Base-by-base conservation (phyloP, 2,113 vertebrate species). In the Oplegnathus fasciatus region DNA sequence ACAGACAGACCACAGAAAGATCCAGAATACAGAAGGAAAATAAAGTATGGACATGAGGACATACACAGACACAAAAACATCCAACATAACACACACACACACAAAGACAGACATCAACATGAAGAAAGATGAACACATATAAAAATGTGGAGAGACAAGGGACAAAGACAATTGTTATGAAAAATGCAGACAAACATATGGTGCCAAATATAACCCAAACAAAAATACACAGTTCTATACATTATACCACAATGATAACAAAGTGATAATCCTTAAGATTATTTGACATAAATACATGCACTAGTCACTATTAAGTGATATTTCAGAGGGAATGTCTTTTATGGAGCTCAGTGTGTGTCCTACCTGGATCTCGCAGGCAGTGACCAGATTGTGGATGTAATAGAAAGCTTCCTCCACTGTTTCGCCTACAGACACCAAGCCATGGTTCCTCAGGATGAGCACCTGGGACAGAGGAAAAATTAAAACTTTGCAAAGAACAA, bases 361-460 rank as follows among this genome's bases (percentile, higher is more conserved):
- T 94, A 99, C 98, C 97, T 99, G 98, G 91, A 99, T 99, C 94
- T 99, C 98, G 86, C 98, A 99, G 40, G 98, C 98, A 5, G 96
- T 96, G 80, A 99, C 97, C 78, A 99, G 94, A 86, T 98, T 99
- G 90, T 99, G 98, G 81, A 98, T 98, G 82, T 99, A 98, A 93
- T 97, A 98, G 92, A 99, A 99, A 60, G 98, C 98, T 88, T 99
- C 98, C 89, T 99, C 98, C 37, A 99, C 96, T 0, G 97, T 99
- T 94, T 97, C 98, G 13, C 98, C 98, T 13, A 98, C 94, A 1
- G 97, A 95, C 48, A 99, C 96, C 24, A 99, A 94, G 44, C 98
- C 98, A 3, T 99, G 98, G 75, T 99, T 99, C 90, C 98, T 96
- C 58, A 99, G 96, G 90, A 99, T 97, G 61, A 99, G 96, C 67